Evolutionary conservation across 1,140 invertebrate genomes (phyloP), one percentile per base, ranked within the genome.

Genomic region (Aphaenogaster ashmeadi): DNA sequence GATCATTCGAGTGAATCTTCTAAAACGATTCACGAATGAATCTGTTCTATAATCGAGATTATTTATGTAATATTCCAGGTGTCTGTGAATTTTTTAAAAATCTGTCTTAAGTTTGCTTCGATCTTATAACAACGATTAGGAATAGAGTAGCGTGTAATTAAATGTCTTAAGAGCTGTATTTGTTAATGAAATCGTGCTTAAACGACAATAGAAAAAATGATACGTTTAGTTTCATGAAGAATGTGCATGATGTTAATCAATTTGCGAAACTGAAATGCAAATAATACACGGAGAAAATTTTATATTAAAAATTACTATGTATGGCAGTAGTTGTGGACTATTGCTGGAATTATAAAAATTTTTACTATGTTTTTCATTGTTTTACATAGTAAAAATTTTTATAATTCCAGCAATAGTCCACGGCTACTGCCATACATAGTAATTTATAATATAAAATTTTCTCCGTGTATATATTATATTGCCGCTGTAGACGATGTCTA

Each of bases 91-190:
- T 47, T 79, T 50, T 66, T 38, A 15, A 27, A 79, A 66, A 27
- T 9, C 9, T 11, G 9, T 77, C 18, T 66, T 50, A 66, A 21
- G 18, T 62, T 79, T 79, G 11, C 56, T 44, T 64, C 4, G 15
- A 27, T 27, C 13, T 18, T 64, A 44, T 62, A 64, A n/a, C 27
- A 64, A 78, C 4, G 18, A 77, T 77, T 77, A 77, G 15, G 4
- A 77, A 27, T 27, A 27, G 27, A 60, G 38, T 60, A 62, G 21
- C 56, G 6, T 44, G 18, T 62, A 78, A 78, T 60, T 62, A 78
- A 62, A 47, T 62, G 21, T 62, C 41, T 41, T 41, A 58, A 54
- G 2, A 52, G 18, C 9, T 56, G n/a, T 58, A 54, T 38, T 56
- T 75, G 21, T 47, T 36, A 77, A 44, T 78, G 33, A 47, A 78